Evolutionary conservation across 2,888 invertebrate genomes (phyloP).

Genomic region (Protophormia terraenovae): DNA sequence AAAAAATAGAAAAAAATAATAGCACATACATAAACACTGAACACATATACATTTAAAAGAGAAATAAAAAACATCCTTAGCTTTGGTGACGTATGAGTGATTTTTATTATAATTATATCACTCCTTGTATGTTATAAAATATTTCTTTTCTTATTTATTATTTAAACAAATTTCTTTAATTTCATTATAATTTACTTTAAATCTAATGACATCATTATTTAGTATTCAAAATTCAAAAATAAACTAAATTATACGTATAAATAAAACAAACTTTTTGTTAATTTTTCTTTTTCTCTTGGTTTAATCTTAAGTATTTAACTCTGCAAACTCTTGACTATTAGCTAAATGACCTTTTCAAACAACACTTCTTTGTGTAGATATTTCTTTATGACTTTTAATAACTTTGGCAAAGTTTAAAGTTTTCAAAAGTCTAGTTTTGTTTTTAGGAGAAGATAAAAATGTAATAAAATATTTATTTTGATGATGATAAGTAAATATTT

Average conservation of each 20-base stretch:
- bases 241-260: too few relatives aligned
- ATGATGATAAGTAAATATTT: not conserved
- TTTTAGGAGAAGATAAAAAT: slow-evolving; percentile 8
- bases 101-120: slow-evolving; percentile 7
- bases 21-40: not conserved
- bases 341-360: slow-evolving; percentile 2
- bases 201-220: slow-evolving; percentile 38
- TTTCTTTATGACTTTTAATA: slow-evolving; percentile 18
- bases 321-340: not conserved
- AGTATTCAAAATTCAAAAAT: not conserved
- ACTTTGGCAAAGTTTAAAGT: slow-evolving; percentile 6
- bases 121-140: not conserved
- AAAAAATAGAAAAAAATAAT: not conserved
- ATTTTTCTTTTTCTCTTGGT: not conserved
- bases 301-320: not conserved
- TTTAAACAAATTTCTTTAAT: not conserved
- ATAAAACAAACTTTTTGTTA: not conserved
- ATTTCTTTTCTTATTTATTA: not conserved
- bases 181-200: not conserved
- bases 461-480: slow-evolving; percentile 13
- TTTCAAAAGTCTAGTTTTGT: not conserved
- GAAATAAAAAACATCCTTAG: not conserved
- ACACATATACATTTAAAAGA: too few relatives aligned
- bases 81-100: slow-evolving; percentile 14
- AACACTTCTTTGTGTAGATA: not conserved